phyloP scores from a whole-genome alignment of 2,888 invertebrate genomes.

The Coecobrya sp. region DNA sequence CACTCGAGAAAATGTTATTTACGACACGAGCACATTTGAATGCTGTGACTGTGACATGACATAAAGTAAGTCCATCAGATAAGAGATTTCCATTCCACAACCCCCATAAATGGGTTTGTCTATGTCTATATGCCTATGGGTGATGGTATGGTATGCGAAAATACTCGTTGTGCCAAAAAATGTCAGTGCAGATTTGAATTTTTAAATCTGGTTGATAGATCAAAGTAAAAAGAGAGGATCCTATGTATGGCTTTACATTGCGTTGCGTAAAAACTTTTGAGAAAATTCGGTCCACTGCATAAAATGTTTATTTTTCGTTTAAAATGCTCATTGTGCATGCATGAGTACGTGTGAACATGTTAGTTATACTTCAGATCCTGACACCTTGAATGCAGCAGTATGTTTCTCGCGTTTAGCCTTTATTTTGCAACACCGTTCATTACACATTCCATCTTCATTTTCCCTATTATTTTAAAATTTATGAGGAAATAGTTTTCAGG shows the following conservation, averaged over 20 bases:
- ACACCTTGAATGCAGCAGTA: conserved; percentile 49
- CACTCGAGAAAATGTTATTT: conserved; percentile 6
- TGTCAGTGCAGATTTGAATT: neutral
- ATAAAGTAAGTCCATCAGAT: conserved; percentile 46
- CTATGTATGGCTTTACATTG: neutral
- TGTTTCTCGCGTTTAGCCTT: neutral
- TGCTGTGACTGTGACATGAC: conserved; percentile 43
- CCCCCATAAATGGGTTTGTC: conserved; percentile 2
- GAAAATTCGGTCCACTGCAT: neutral
- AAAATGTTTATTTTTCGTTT: neutral
- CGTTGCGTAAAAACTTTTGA: neutral
- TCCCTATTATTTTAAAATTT: conserved; percentile 47
- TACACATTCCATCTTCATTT: conserved; percentile 10
- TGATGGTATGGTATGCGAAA: neutral
- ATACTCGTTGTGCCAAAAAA: neutral
- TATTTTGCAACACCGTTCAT: neutral
- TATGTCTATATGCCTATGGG: neutral
- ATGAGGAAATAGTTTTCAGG: conserved; percentile 31
- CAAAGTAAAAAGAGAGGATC: neutral
- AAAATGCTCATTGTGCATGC: neutral
- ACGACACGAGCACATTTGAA: neutral
- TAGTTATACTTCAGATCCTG: conserved; percentile 36
- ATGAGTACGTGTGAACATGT: conserved; percentile 50
- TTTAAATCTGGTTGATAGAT: neutral
- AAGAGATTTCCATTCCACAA: conserved; percentile 24